Evolutionary conservation across 2,113 vertebrate genomes (phyloP).

Genomic region (Numida meleagris): DNA sequence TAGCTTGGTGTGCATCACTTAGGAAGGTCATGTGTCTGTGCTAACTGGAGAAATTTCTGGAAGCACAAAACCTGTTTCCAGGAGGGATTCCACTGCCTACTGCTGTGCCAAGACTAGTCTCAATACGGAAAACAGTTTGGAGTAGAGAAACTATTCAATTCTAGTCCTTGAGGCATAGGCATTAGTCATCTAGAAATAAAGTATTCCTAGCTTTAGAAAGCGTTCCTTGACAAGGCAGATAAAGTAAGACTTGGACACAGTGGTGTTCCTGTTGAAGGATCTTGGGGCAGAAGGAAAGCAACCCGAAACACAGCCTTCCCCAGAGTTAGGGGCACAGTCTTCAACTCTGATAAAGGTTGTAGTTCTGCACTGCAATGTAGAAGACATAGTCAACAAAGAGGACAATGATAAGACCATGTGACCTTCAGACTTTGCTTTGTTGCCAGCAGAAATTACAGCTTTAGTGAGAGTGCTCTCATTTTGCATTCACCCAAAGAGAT

Average conservation of each 20-base stretch:
- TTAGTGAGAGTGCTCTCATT: neutral
- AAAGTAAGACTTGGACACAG: neutral
- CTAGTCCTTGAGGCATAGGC: neutral
- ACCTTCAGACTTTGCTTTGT: neutral
- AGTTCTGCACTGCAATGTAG: neutral
- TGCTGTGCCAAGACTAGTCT: neutral
- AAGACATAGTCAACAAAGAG: neutral
- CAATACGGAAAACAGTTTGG: neutral
- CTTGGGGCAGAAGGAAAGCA: neutral
- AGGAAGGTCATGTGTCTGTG: neutral
- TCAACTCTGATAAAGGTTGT: neutral
- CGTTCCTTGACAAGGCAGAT: neutral
- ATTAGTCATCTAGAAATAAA: neutral
- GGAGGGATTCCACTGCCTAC: neutral
- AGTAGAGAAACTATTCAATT: neutral
- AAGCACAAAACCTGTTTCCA: neutral
- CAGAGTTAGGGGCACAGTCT: neutral
- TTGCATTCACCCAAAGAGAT: neutral
- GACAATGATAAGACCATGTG: neutral
- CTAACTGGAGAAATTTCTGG: neutral
- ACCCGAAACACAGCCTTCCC: neutral
- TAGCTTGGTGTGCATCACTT: neutral
- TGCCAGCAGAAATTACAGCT: neutral
- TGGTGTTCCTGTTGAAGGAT: neutral
- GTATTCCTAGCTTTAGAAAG: neutral